Conservation (phyloP, 2,888 invertebrate species). For the Drosophila siamana region DNA sequence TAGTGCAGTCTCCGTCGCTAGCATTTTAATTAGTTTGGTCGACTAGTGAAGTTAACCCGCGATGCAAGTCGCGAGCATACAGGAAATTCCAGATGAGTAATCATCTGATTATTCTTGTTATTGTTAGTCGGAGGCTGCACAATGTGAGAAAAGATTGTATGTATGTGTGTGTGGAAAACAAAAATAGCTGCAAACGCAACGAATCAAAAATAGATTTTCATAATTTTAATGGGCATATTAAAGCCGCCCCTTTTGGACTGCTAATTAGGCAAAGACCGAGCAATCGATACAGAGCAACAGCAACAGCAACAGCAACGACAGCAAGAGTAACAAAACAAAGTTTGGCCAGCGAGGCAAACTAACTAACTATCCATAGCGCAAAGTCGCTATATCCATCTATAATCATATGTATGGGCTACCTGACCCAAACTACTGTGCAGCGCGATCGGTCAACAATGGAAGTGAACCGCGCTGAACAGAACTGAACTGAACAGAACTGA, state of each 20-base stretch:
- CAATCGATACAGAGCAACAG: background rate
- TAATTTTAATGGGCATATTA: conserved; percentile 78
- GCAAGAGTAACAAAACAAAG: too few species aligned
- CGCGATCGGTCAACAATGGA: conserved; percentile 1
- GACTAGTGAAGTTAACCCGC: too few species aligned
- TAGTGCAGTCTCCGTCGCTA: too few species aligned
- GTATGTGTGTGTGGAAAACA: conserved; percentile 8
- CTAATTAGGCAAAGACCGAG: conserved; percentile 66
- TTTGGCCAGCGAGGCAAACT: too few species aligned
- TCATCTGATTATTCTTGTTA: background rate
- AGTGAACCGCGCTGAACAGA: background rate
- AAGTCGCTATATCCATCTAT: conserved; percentile 9
- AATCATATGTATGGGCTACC: conserved; percentile 48
- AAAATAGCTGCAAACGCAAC: conserved; percentile 30
- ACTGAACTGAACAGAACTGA: conserved; percentile 4
- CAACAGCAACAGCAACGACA: too few species aligned
- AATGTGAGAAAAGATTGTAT: conserved; percentile 55
- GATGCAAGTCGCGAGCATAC: conserved; percentile 19
- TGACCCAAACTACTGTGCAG: conserved; percentile 57
- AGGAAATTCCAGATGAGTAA: conserved; percentile 72
- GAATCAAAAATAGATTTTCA: conserved; percentile 67
- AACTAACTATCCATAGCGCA: conserved; percentile 14
- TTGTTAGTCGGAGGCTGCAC: conserved; percentile 5
- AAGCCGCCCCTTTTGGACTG: conserved; percentile 67
- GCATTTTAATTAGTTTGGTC: too few species aligned